Conservation (phyloP, 64 coral and sea anemone species). For the Pocillopora damicornis region DNA sequence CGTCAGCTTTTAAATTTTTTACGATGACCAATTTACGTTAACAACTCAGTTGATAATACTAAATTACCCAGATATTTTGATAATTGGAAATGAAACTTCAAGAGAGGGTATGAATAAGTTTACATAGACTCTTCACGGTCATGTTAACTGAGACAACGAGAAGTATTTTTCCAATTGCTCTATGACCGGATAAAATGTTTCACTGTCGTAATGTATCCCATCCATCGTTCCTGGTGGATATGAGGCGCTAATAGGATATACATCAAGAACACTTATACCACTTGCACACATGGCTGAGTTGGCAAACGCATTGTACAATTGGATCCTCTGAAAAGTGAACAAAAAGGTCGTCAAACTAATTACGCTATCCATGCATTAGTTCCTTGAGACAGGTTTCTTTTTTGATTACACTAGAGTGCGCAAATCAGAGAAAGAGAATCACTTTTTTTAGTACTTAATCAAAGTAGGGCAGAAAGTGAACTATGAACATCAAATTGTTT, state of each 20-base stretch:
- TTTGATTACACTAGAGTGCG: too few relatives aligned
- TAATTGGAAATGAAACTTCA: not conserved
- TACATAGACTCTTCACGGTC: too few relatives aligned
- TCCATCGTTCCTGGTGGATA: conserved; percentile 65
- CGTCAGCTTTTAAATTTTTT: too few relatives aligned
- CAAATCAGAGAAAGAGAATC: too few relatives aligned
- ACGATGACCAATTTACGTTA: too few relatives aligned
- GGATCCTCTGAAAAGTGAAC: conserved; percentile 51
- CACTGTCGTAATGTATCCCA: conserved; percentile 50
- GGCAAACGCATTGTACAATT: conserved; percentile 72
- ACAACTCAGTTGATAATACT: too few relatives aligned
- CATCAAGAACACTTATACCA: conserved; percentile 54
- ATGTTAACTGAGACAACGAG: not conserved
- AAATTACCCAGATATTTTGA: too few relatives aligned
- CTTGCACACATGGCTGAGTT: conserved; percentile 63
- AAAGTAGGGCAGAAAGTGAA: too few relatives aligned
- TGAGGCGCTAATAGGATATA: conserved; percentile 56
- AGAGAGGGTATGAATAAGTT: too few relatives aligned
- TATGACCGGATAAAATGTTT: conserved; percentile 37
- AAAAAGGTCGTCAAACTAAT: not conserved
- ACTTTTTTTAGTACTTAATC: too few relatives aligned
- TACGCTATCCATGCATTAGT: too few relatives aligned
- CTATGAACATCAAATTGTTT: too few relatives aligned
- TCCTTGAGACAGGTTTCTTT: not conserved
- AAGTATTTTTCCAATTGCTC: conserved; percentile 61